These are phyloP conservation scores for Pomacea maculata DNA, from an alignment of 1,140 invertebrate species.

Conservation along the genomic window DNA sequence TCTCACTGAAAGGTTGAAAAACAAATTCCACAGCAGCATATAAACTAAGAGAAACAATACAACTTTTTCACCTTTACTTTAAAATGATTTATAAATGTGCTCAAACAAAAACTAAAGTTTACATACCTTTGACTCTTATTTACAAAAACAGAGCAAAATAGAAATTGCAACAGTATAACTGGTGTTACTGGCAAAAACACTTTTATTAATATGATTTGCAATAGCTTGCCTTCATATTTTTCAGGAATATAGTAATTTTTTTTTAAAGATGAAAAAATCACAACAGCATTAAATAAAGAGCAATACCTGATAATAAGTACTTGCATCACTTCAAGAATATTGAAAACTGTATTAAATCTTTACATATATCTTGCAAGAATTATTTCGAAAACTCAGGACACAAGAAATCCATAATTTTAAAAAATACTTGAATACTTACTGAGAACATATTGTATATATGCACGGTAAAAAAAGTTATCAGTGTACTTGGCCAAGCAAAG, in stretches of 20 bases:
- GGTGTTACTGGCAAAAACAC: too few species aligned
- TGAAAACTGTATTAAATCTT: background rate
- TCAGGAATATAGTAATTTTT: too few species aligned
- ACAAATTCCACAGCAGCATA: too few species aligned
- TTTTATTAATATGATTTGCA: too few species aligned
- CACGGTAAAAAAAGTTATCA: slow-evolving; percentile 34
- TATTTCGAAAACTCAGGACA: background rate
- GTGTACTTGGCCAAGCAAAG: slow-evolving; percentile 32
- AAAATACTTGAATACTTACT: background rate
- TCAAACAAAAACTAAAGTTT: background rate
- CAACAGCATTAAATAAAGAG: background rate
- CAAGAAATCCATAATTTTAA: background rate
- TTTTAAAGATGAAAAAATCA: too few species aligned
- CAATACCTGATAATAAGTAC: background rate
- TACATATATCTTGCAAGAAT: background rate
- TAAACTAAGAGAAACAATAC: too few species aligned
- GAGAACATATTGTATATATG: slow-evolving; percentile 23
- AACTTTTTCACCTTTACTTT: too few species aligned
- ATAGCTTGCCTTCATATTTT: too few species aligned
- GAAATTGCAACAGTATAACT: too few species aligned
- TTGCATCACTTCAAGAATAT: background rate
- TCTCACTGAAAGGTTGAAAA: too few species aligned
- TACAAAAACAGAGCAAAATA: too few species aligned
- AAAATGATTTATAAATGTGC: too few species aligned
- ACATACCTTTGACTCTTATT: background rate